A percentile compares a stretch with the other conserved stretches of the same genome.
Evolutionary conservation across 2,888 invertebrate genomes (phyloP).

Genomic region (Dichetophora obliterata): DNA sequence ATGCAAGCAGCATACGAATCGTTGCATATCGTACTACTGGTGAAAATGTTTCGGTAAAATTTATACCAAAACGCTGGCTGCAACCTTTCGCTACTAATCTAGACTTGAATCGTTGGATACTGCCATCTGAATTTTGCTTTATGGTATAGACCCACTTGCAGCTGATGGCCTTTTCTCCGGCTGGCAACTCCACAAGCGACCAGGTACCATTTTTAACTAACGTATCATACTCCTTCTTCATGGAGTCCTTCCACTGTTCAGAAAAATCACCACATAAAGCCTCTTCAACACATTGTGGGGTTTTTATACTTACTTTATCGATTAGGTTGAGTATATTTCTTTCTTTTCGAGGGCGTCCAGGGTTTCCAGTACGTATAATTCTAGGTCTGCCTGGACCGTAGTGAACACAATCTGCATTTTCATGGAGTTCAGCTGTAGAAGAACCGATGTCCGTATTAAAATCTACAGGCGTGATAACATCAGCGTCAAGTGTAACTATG

Average conservation of each 20-base stretch:
- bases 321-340: neutral
- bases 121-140: slow-evolving; percentile 30
- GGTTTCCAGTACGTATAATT: slow-evolving; percentile 2
- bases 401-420: neutral
- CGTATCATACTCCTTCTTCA: slow-evolving; percentile 46
- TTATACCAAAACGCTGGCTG: slow-evolving; percentile 1
- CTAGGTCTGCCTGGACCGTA: neutral
- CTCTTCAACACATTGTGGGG: slow-evolving; percentile 41
- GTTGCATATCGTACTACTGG: slow-evolving; percentile 48
- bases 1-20: slow-evolving; percentile 46
- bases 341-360: neutral
- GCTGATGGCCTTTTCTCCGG: neutral
- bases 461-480: too few relatives aligned
- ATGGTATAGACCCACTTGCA: slow-evolving; percentile 30
- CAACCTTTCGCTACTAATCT: neutral
- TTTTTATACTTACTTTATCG: neutral
- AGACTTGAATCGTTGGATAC: neutral
- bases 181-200: slow-evolving; percentile 37
- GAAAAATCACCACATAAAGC: slow-evolving; percentile 39
- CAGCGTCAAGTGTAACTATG: too few relatives aligned
- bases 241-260: slow-evolving; percentile 39
- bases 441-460: too few relatives aligned
- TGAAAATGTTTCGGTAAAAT: slow-evolving; percentile 43
- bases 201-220: slow-evolving; percentile 39
- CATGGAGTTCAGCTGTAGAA: neutral